Evolutionary conservation across 2,113 vertebrate species (phyloP).

Genomic region (Balaenoptera acutorostrata): DNA sequence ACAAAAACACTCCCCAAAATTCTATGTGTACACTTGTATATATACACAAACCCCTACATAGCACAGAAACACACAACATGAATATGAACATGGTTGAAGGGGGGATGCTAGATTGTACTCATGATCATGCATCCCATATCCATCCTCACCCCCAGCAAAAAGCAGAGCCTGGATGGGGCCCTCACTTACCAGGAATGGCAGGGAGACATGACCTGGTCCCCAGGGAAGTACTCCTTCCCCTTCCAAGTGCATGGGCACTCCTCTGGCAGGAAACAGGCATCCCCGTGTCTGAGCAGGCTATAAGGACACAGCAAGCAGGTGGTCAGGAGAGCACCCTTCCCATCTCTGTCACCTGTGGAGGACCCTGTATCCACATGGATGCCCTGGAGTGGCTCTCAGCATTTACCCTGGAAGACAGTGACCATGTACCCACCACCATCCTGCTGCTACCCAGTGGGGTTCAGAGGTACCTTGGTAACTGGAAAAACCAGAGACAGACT

Average conservation of each 20-base stretch:
- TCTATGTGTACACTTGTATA: neutral
- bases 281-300: constrained; percentile 92
- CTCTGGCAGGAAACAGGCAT: constrained; percentile 88
- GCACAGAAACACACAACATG: neutral
- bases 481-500: neutral
- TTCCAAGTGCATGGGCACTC: constrained; percentile 97
- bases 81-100: neutral
- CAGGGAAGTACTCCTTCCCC: constrained; percentile 95
- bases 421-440: neutral
- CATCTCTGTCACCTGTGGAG: neutral
- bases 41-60: neutral
- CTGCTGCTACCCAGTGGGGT: neutral
- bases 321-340: neutral
- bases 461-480: neutral
- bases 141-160: neutral
- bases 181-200: constrained; percentile 92
- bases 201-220: constrained; percentile 90
- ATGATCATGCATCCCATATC: neutral
- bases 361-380: neutral
- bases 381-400: neutral
- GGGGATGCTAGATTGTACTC: neutral
- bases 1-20: neutral
- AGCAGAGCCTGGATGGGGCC: neutral
- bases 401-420: neutral
- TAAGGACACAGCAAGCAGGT: constrained; percentile 3